A percentile compares a stretch with the other conserved stretches of the same genome.
Evolutionary conservation across 2,797 vertebrate genomes (phyloP).

Genomic region (Galago senegalensis): DNA sequence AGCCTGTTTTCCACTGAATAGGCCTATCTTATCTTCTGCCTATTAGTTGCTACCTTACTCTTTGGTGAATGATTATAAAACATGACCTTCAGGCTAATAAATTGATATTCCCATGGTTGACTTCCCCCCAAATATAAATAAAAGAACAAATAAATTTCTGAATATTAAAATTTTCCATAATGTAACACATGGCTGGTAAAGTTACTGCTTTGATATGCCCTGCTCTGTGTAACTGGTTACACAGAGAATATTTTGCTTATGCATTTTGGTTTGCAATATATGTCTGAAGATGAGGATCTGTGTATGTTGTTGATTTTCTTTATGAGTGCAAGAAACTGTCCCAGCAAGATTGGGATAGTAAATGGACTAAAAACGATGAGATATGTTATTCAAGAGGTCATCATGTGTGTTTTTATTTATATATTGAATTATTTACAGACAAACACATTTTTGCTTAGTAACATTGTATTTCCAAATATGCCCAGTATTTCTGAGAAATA

Average conservation of each 20-base stretch:
- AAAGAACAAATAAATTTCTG: conserved; percentile 4
- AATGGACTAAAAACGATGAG: not conserved
- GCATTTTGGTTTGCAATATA: not conserved
- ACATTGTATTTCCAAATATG: not conserved
- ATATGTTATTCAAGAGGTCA: not conserved
- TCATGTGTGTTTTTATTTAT: not conserved
- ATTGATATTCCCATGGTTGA: not conserved
- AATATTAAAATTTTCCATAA: not conserved
- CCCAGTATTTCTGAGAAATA: conserved; percentile 2
- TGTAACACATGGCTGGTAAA: not conserved
- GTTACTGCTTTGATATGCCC: not conserved
- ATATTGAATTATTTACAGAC: not conserved
- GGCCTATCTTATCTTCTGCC: not conserved
- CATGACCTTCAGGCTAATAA: not conserved
- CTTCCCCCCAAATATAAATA: not conserved
- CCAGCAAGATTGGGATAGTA: not conserved
- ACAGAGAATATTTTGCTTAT: not conserved
- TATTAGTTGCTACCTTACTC: not conserved
- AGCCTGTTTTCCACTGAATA: not conserved
- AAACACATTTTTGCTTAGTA: conserved; percentile 9
- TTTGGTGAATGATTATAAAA: not conserved
- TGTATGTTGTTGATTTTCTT: not conserved
- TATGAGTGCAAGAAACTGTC: not conserved
- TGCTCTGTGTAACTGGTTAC: not conserved
- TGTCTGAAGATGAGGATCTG: not conserved